A percentile compares a stretch with the other conserved stretches of the same genome.
Conservation (phyloP, 2,113 vertebrate species). For the Chionodraco myersi region DNA sequence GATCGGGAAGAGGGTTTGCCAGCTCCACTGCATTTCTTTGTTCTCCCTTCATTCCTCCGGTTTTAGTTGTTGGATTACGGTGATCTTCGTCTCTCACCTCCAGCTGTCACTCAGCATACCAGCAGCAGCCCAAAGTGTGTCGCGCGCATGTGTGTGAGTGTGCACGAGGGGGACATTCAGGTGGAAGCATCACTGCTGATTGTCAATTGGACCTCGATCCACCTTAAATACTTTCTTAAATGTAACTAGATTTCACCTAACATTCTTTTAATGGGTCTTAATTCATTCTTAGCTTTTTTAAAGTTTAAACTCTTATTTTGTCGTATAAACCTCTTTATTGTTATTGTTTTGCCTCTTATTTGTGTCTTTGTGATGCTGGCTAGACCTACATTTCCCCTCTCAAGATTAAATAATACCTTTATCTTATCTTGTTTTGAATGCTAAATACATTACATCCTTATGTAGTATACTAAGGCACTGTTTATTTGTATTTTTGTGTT, state of each 20-base stretch:
- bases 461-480: not conserved
- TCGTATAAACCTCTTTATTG: too few relatives aligned
- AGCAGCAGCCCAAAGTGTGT: not conserved
- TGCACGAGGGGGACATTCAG: not conserved
- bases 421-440: not conserved
- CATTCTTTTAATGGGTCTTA: too few relatives aligned
- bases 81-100: slow-evolving; percentile 66
- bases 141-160: not conserved
- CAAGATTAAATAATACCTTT: too few relatives aligned
- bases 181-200: not conserved
- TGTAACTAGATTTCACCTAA: too few relatives aligned
- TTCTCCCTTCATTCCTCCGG: slow-evolving; percentile 49
- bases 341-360: too few relatives aligned
- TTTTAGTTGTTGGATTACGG: slow-evolving; percentile 60
- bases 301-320: too few relatives aligned
- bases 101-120: slow-evolving; percentile 62
- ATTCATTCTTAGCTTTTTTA: too few relatives aligned
- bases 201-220: not conserved
- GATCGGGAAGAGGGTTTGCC: slow-evolving; percentile 20
- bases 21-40: slow-evolving; percentile 17
- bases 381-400: too few relatives aligned
- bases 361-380: too few relatives aligned
- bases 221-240: not conserved
- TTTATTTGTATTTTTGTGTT: not conserved
- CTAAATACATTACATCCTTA: not conserved